These are phyloP conservation scores for Cardiocondyla obscurior DNA, from an alignment of 1,140 invertebrate genomes.

Conservation along the genomic window DNA sequence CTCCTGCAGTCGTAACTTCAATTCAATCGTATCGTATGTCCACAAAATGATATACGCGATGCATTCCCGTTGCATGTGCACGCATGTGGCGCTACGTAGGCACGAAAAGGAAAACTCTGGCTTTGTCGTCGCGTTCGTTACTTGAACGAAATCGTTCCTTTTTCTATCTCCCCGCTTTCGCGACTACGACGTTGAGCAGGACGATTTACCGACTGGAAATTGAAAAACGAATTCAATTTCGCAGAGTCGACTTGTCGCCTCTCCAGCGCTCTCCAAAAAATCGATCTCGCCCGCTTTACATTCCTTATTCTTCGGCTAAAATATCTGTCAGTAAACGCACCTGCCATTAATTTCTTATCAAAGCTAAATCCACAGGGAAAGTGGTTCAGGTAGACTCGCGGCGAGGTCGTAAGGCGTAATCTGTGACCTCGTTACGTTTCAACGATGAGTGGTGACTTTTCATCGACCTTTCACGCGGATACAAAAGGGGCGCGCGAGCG, in stretches of 20 bases:
- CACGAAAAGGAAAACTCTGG: conserved; percentile 60
- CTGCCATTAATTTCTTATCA: conserved; percentile 21
- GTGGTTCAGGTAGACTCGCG: conserved; percentile 1
- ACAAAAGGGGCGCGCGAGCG: conserved; percentile 42
- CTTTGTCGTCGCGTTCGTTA: conserved; percentile 68
- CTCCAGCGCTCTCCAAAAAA: neutral
- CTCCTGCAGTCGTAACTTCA: conserved; percentile 55
- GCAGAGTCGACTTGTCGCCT: neutral
- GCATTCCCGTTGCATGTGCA: conserved; percentile 46
- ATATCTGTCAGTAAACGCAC: conserved; percentile 9
- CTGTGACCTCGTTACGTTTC: conserved; percentile 50
- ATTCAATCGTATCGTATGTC: conserved; percentile 63
- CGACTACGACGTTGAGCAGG: conserved; percentile 17
- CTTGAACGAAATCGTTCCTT: conserved; percentile 50
- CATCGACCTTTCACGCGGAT: conserved; percentile 40
- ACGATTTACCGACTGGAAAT: conserved; percentile 58
- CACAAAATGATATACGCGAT: conserved; percentile 65
- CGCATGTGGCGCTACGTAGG: conserved; percentile 28
- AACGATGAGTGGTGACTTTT: conserved; percentile 53
- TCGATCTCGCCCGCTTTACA: neutral
- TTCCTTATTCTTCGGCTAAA: conserved; percentile 4
- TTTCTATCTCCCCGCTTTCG: neutral
- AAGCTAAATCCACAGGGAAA: neutral
- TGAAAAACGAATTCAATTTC: conserved; percentile 58
- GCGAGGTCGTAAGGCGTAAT: conserved; percentile 40